Base-by-base conservation (phyloP, 2,113 vertebrate species). In the Pardalotus punctatus region DNA sequence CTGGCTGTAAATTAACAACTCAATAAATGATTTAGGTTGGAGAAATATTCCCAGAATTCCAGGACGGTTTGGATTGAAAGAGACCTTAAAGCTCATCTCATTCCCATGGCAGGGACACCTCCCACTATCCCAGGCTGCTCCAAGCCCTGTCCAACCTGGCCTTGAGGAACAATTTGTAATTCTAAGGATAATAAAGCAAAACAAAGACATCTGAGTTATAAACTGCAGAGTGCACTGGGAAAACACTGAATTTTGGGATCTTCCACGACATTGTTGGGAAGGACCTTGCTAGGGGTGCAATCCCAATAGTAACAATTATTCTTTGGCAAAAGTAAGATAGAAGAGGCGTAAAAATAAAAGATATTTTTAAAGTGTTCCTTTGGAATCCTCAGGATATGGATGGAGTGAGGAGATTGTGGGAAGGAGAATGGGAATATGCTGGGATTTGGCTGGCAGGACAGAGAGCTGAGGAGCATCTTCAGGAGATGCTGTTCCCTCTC, bases 341-440 rank as follows among this genome's bases (percentile, higher is more conserved):
- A 33, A 83, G 62, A 81, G 3, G 19, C 43, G 29, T 7, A 64
- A 66, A 81, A 78, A 53, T 5, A 45, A 3, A 42, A 61, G 13
- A 5, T 27, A 2, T 28, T 82, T 85, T 35, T 1, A 5, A 29
- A 81, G 16, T 0, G 19, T 27, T 71, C 38, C 35, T 72, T 54
- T 35, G 38, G 27, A 25, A 72, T 23, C 15, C 51, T 70, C 3
- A 6, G 25, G 51, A 8, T 29, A 36, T 5, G 38, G 67, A 25
- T 24, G 53, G 36, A 36, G n/a, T 0, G 5, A 66, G 43, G 33
- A 54, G 58, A 11, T 0, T 2, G 2, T 7, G 45, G 74, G 47
- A 7, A 2, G n/a, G 2, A 40, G 57, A 22, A 40, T 66, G n/a
- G 42, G 56, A 74, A 79, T 0, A 1, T 6, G 61, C 53, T 31